Conservation (phyloP, 2,797 vertebrate genomes). For the Alcedo quadribrachys region DNA sequence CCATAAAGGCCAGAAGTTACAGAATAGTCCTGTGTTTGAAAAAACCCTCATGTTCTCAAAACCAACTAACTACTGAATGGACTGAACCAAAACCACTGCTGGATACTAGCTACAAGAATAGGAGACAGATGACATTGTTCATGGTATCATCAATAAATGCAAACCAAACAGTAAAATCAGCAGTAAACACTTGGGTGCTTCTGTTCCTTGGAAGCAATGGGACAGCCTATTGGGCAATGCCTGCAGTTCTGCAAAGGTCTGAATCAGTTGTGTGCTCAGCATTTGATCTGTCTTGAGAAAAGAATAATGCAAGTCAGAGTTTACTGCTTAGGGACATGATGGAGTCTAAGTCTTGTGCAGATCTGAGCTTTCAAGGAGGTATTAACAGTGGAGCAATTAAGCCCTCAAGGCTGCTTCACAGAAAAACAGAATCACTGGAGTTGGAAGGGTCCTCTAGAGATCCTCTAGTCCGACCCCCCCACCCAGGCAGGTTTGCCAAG, state of each 20-base stretch:
- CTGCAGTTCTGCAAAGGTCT: neutral
- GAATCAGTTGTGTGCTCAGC: neutral
- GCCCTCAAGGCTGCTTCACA: neutral
- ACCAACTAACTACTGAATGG: no score
- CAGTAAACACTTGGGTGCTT: neutral
- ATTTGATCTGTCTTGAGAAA: neutral
- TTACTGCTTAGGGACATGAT: neutral
- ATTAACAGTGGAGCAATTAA: neutral
- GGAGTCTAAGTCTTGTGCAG: neutral
- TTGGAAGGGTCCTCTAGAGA: no score
- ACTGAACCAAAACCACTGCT: neutral
- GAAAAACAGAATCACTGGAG: no score
- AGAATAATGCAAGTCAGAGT: neutral
- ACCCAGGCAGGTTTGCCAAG: no score
- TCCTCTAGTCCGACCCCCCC: no score
- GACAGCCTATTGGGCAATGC: neutral
- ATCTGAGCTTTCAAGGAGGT: neutral
- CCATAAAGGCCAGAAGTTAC: neutral
- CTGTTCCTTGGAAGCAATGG: neutral
- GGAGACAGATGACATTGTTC: rapidly evolving
- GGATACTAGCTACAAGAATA: neutral
- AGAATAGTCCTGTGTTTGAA: neutral
- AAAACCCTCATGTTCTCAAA: neutral
- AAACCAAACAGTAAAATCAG: neutral
- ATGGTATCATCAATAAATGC: neutral